These are phyloP conservation scores for Hozukius guyotensis DNA, from an alignment of 2,797 vertebrate species.

Conservation along the genomic window DNA sequence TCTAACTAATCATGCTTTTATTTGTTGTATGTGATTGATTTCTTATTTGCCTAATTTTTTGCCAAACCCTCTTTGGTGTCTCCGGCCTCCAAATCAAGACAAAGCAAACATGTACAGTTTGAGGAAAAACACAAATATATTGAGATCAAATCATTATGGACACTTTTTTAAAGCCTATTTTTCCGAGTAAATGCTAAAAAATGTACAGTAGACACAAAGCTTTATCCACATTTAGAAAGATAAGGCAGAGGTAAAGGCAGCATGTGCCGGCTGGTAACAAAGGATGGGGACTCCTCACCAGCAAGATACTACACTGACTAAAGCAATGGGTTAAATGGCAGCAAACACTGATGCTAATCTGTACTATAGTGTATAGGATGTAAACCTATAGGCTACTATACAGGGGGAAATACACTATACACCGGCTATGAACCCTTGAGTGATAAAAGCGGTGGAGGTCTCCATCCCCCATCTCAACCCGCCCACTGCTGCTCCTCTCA, in stretches of 20 bases:
- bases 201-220: neutral
- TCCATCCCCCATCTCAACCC: constrained; percentile 73
- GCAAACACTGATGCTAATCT: neutral
- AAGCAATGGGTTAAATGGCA: constrained; percentile 16
- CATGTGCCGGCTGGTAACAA: constrained; percentile 68
- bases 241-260: constrained; percentile 29
- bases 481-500: constrained; percentile 55
- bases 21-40: neutral
- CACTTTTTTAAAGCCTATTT: neutral
- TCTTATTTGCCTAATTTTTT: neutral
- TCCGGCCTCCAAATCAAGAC: constrained; percentile 31
- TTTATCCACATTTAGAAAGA: neutral
- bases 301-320: constrained; percentile 4
- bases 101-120: constrained; percentile 18
- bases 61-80: neutral
- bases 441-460: constrained; percentile 54
- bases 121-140: neutral
- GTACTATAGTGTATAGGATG: neutral
- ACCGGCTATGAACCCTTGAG: constrained; percentile 27
- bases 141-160: neutral
- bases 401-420: constrained; percentile 32
- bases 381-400: neutral
- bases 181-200: neutral
- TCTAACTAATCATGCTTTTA: neutral
- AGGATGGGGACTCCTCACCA: constrained; percentile 49